These are phyloP conservation scores for Phenganax stokvisi DNA, from an alignment of 92 coral and sea anemone genomes.

Conservation along the genomic window DNA sequence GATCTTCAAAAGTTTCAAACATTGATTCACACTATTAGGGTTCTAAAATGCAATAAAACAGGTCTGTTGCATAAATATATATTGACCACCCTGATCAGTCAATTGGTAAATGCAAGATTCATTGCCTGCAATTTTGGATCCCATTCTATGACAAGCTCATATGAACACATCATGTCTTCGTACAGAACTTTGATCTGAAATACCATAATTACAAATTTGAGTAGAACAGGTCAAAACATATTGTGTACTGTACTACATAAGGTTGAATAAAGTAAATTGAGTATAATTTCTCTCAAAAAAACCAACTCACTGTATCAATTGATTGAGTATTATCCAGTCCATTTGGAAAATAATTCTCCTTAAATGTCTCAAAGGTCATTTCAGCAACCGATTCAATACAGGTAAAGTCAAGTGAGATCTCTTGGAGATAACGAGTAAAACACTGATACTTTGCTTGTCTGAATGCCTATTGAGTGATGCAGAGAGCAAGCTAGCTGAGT, in stretches of 20 bases:
- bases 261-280: not conserved
- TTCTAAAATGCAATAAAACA: conserved; percentile 49
- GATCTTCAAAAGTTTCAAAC: conserved; percentile 61
- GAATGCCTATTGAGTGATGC: conserved; percentile 55
- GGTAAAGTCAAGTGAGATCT: conserved; percentile 43
- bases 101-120: not conserved
- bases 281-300: too few species aligned
- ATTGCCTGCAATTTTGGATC: conserved; percentile 77
- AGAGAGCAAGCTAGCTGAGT: not conserved
- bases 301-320: conserved; percentile 47
- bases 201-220: not conserved
- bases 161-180: conserved; percentile 75
- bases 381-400: conserved; percentile 60
- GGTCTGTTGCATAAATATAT: not conserved
- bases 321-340: conserved; percentile 56
- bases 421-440: conserved; percentile 70
- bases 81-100: not conserved
- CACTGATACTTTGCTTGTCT: conserved; percentile 86
- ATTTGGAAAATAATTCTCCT: conserved; percentile 50
- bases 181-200: conserved; percentile 67
- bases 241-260: not conserved
- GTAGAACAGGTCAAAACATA: not conserved
- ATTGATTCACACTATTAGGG: conserved; percentile 56
- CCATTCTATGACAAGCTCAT: conserved; percentile 56
- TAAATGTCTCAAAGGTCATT: conserved; percentile 47